Conservation (phyloP, 2,888 invertebrate genomes). For the Drosophila mayaguana region DNA sequence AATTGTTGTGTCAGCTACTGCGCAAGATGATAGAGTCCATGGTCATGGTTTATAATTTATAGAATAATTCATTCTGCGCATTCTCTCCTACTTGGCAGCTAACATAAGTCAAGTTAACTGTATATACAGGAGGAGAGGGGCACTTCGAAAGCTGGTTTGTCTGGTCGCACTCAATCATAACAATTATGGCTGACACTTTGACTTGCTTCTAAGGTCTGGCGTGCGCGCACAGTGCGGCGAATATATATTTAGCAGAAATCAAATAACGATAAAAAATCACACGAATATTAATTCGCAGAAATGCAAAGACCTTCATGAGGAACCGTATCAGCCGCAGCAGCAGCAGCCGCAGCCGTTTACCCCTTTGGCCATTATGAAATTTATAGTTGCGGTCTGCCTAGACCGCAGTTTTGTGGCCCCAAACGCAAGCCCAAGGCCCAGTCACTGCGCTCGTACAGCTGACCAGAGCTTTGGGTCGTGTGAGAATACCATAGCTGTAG, state of each 20-base stretch:
- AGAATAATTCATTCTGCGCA: not conserved
- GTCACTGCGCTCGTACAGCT: conserved; percentile 26
- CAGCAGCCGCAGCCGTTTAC: conserved; percentile 45
- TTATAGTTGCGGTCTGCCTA: conserved; percentile 75
- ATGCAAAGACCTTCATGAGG: conserved; percentile 76
- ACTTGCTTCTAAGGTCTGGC: conserved; percentile 33
- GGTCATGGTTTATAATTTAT: conserved; percentile 1
- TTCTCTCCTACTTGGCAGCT: not conserved
- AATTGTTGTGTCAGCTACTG: not conserved
- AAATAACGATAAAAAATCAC: conserved; percentile 83
- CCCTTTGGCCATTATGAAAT: conserved; percentile 68
- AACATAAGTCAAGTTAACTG: not conserved
- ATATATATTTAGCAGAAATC: conserved; percentile 70
- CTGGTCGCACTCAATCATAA: conserved; percentile 44
- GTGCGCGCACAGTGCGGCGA: conserved; percentile 4
- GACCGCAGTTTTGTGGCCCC: conserved; percentile 49
- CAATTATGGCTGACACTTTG: conserved; percentile 54
- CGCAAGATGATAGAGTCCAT: conserved; percentile 1
- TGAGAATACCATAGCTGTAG: conserved; percentile 62
- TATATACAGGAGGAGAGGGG: not conserved
- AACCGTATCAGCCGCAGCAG: conserved; percentile 3
- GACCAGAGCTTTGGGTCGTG: conserved; percentile 62
- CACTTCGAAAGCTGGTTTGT: conserved; percentile 14
- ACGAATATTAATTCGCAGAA: conserved; percentile 83
- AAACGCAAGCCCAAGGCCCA: conserved; percentile 32